Evolutionary conservation across 2,888 invertebrate genomes (phyloP), one percentile per base, ranked within the genome.

Genomic region (Tetranychus truncatus): DNA sequence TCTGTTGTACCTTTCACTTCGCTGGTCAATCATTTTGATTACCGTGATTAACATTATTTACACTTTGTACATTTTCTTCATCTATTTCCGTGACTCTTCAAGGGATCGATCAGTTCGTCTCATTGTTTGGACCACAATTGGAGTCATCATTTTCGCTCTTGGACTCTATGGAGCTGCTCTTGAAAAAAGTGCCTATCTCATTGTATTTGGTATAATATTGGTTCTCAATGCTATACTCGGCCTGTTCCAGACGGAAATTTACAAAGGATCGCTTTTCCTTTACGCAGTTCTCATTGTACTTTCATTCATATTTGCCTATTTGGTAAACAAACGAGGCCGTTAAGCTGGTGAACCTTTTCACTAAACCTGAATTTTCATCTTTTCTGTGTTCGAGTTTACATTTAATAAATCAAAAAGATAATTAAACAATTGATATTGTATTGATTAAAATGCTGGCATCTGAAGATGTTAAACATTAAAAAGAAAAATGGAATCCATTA

Each of bases 21-120:
- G 45, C 9, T 72, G 72, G 72, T 72, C 72, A 44, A 72, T 72
- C 46, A 46, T 72, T 5, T n/a, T 72, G 18, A 72, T 72, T 44
- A 72, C 72, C n/a, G 20, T 72, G 20, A 34, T 72, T 18, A 72
- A 72, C 46, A 72, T 72, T 34, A 46, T 72, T 44, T 72, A 72
- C 72, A 72, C 72, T 44, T 46, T 72, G 18, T 72, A 72, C 46
- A 72, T 72, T 72, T 72, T 72, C 45, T 72, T 72, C 72, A 44
- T 72, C 46, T 72, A 72, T 20, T 72, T 72, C 34, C 45, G 45
- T 18, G 45, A 72, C 45, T 45, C 72, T 20, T 45, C 45, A n/a
- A 20, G 72, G 20, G 72, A 45, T 20, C 72, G 72, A 18, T 24
- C 24, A n/a, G 9, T 72, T 44, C 72, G 72, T 11, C 46, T 72